Percentiles rank a stretch among this genome's conserved stretches.
These are phyloP conservation scores for Chironomus tepperi DNA, from an alignment of 1,140 invertebrate species.

Conservation along the genomic window DNA sequence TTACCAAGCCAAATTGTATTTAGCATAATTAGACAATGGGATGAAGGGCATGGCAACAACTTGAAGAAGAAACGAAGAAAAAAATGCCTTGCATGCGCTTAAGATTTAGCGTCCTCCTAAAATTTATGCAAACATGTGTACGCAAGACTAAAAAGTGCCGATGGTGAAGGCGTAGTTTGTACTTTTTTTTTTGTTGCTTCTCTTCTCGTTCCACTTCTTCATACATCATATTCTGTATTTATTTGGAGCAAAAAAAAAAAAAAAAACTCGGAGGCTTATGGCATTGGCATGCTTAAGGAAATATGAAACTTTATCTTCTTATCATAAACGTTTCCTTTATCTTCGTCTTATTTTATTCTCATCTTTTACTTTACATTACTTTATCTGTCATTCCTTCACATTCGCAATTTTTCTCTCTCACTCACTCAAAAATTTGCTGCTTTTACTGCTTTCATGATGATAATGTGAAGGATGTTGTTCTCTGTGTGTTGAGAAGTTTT, in stretches of 20 bases:
- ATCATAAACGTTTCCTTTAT: background rate
- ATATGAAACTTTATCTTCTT: constrained; percentile 14
- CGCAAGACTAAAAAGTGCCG: background rate
- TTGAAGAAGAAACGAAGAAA: no score
- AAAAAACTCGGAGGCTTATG: background rate
- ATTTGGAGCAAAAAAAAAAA: no score
- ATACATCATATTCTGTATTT: no score
- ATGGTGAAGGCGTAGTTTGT: background rate
- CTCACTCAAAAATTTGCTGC: no score
- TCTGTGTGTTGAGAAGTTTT: no score
- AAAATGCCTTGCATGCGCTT: background rate
- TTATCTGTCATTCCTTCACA: constrained; percentile 12
- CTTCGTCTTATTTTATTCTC: background rate
- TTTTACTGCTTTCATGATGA: no score
- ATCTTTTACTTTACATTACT: constrained; percentile 8
- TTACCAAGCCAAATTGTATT: background rate
- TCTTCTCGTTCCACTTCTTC: background rate
- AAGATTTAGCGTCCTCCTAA: background rate
- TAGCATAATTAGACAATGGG: no score
- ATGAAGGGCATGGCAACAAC: no score
- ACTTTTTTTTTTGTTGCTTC: background rate
- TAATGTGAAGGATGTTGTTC: no score
- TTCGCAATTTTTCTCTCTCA: background rate
- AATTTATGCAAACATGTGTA: background rate
- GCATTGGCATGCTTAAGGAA: background rate